phyloP scores from a whole-genome alignment of 1,140 invertebrate genomes.

The Lordiphosa mommai region DNA sequence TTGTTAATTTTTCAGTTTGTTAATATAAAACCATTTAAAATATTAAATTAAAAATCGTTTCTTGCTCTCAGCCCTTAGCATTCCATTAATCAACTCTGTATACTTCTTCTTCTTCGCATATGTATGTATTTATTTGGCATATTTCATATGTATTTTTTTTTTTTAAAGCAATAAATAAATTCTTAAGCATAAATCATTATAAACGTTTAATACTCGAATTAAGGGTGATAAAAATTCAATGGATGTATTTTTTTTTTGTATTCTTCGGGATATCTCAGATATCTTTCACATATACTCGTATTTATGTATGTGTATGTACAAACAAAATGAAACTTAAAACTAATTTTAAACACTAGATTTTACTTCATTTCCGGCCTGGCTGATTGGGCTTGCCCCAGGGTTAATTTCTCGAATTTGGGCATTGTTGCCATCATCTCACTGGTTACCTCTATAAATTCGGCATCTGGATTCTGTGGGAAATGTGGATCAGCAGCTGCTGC shows the following conservation, averaged over 20 bases:
- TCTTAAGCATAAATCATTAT: slow-evolving; percentile 7
- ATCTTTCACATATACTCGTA: not conserved
- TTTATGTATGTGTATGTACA: slow-evolving; percentile 1
- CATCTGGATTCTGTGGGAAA: slow-evolving; percentile 72
- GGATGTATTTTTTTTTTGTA: slow-evolving; percentile 13
- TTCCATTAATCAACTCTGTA: not conserved
- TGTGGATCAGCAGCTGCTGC: slow-evolving; percentile 45
- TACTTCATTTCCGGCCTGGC: slow-evolving; percentile 7
- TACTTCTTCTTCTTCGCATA: not conserved
- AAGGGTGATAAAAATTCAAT: slow-evolving; percentile 34
- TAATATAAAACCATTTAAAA: no score
- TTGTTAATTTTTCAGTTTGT: no score
- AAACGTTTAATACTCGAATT: slow-evolving; percentile 30
- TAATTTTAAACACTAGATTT: slow-evolving; percentile 4
- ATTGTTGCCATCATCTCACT: slow-evolving; percentile 15
- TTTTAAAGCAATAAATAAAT: slow-evolving; percentile 37
- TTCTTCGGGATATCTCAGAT: slow-evolving; percentile 2
- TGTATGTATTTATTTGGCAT: not conserved
- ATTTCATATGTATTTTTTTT: slow-evolving; percentile 14
- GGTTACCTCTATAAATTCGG: slow-evolving; percentile 62
- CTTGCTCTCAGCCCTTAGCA: no score
- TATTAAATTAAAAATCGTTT: no score
- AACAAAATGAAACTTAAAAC: slow-evolving; percentile 35
- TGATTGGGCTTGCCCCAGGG: slow-evolving; percentile 17
- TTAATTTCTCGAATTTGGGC: slow-evolving; percentile 69